Percentiles rank a stretch among this genome's conserved stretches.
phyloP scores from a whole-genome alignment of 2,113 vertebrate genomes.

The Tupaia chinensis region DNA sequence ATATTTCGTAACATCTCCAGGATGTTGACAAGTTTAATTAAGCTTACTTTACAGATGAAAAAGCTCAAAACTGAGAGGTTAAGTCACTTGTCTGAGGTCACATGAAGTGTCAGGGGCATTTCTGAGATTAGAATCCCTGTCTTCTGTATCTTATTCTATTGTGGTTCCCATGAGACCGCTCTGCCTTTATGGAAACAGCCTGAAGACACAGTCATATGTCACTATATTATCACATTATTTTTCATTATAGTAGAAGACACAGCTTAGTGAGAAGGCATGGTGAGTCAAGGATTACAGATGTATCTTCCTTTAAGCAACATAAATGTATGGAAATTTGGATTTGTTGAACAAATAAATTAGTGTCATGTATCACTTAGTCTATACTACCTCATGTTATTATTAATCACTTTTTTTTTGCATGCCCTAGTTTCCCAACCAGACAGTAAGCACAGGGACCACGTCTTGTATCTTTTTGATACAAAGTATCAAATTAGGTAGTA shows the following conservation, averaged over 20 bases:
- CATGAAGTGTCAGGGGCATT: slow-evolving; percentile 62
- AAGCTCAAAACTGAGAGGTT: slow-evolving; percentile 63
- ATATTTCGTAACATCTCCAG: slow-evolving; percentile 43
- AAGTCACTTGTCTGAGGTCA: slow-evolving; percentile 67
- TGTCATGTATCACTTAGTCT: slow-evolving; percentile 50
- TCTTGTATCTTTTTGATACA: slow-evolving; percentile 28
- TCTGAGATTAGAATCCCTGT: slow-evolving; percentile 56
- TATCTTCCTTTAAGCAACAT: slow-evolving; percentile 63
- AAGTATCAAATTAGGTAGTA: slow-evolving; percentile 8
- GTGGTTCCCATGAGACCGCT: slow-evolving; percentile 44
- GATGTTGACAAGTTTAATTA: slow-evolving; percentile 65
- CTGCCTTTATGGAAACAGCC: slow-evolving; percentile 72
- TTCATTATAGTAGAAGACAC: slow-evolving; percentile 68
- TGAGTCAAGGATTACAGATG: slow-evolving; percentile 66
- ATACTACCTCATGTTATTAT: slow-evolving; percentile 27
- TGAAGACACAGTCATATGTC: slow-evolving; percentile 64
- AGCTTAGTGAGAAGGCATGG: slow-evolving; percentile 55
- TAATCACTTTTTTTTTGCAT: slow-evolving; percentile 49
- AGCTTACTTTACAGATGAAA: slow-evolving; percentile 67
- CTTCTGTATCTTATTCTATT: slow-evolving; percentile 66
- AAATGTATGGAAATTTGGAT: slow-evolving; percentile 64
- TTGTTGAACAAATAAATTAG: slow-evolving; percentile 74
- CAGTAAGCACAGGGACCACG: background rate
- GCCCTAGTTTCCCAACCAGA: slow-evolving; percentile 42
- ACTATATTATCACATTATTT: slow-evolving; percentile 74